Conservation (phyloP, 2,797 vertebrate species). For the Chaetodon trifasciatus region DNA sequence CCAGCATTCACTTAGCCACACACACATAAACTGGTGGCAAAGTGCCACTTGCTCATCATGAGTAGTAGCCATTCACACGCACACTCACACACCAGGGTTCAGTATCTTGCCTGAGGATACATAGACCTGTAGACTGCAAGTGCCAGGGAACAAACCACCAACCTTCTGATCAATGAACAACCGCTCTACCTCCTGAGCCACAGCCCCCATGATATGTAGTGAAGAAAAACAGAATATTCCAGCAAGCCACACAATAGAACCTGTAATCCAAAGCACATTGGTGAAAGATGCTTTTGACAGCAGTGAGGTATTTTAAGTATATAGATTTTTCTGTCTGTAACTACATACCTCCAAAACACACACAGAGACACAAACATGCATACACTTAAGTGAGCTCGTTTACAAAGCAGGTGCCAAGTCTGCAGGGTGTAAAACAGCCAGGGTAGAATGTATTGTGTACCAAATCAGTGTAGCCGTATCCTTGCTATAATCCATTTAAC, state of each 20-base stretch:
- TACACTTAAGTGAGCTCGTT: conserved; percentile 10
- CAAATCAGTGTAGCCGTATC: conserved; percentile 57
- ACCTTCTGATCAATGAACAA: too few species aligned
- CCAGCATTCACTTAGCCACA: too few species aligned
- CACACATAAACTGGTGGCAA: too few species aligned
- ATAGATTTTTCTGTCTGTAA: conserved; percentile 1
- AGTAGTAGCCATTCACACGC: too few species aligned
- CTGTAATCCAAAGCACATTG: not conserved
- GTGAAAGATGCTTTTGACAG: not conserved
- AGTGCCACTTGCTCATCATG: too few species aligned
- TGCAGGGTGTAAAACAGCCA: conserved; percentile 49
- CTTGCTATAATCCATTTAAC: conserved; percentile 51
- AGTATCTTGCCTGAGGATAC: too few species aligned
- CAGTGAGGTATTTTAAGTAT: not conserved
- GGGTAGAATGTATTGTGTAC: conserved; percentile 45
- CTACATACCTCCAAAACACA: conserved; percentile 1
- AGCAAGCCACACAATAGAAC: not conserved
- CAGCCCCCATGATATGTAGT: not conserved
- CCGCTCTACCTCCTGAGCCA: too few species aligned
- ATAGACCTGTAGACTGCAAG: too few species aligned
- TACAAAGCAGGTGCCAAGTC: conserved; percentile 32
- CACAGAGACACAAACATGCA: conserved; percentile 29
- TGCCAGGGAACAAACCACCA: too few species aligned
- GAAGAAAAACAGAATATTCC: not conserved
- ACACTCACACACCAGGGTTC: too few species aligned